A percentile compares a stretch with the other conserved stretches of the same genome.
phyloP scores from a whole-genome alignment of 2,113 vertebrate genomes.

The Vireo altiloquus region DNA sequence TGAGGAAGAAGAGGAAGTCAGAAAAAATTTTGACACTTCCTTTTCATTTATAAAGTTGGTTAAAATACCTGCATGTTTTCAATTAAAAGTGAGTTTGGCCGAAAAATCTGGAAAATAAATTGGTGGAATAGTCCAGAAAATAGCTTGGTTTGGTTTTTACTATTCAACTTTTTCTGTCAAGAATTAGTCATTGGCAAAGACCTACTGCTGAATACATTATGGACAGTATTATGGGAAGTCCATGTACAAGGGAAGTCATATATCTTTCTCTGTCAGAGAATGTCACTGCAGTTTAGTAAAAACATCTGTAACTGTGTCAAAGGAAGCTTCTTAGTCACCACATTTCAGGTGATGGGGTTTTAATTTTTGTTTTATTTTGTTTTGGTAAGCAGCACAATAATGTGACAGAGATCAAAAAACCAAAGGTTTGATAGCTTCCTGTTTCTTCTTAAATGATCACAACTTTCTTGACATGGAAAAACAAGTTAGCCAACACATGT shows the following conservation, averaged over 20 bases:
- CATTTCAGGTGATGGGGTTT: neutral
- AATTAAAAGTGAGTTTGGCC: neutral
- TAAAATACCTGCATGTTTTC: neutral
- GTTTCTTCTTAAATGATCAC: neutral
- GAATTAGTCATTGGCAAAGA: neutral
- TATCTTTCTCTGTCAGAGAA: neutral
- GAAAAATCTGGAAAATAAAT: neutral
- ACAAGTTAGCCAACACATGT: neutral
- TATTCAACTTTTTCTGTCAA: neutral
- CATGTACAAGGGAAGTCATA: neutral
- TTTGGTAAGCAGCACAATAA: neutral
- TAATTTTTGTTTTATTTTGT: neutral
- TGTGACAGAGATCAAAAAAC: neutral
- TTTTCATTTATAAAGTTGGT: neutral
- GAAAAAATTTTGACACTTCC: neutral
- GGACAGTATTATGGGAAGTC: neutral
- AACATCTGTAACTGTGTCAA: neutral
- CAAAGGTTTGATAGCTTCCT: neutral
- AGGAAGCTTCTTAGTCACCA: neutral
- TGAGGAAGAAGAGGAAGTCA: neutral
- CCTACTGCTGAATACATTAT: neutral
- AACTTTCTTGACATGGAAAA: neutral
- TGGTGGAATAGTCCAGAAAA: neutral
- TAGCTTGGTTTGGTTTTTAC: neutral
- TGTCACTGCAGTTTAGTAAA: neutral